Evolutionary conservation across 2,113 vertebrate species (phyloP).

Genomic region (Siphamia tubifer): DNA sequence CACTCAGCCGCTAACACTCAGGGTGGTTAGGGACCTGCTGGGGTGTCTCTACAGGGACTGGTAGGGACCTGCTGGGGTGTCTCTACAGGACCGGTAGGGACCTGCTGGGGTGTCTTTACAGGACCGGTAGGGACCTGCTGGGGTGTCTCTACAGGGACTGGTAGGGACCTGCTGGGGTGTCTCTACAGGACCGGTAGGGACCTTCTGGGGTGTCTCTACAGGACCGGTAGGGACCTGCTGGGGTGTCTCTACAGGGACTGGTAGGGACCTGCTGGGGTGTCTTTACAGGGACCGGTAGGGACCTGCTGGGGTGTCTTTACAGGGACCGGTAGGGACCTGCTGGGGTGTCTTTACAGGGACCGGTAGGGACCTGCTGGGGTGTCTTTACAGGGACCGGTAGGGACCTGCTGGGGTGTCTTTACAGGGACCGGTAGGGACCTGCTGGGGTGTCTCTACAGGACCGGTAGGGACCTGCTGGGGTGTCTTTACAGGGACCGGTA

Average conservation of each 20-base stretch:
- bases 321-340: slow-evolving; percentile 21
- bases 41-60: neutral
- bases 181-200: slow-evolving; percentile 5
- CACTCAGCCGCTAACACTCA: slow-evolving; percentile 27
- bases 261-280: slow-evolving; percentile 17
- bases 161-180: too few relatives aligned
- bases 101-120: neutral
- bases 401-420: slow-evolving; percentile 33
- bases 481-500: slow-evolving; percentile 32
- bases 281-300: slow-evolving; percentile 33
- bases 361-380: too few relatives aligned
- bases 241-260: neutral
- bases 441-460: neutral
- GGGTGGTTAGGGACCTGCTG: too few relatives aligned
- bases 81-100: too few relatives aligned
- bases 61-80: slow-evolving; percentile 17
- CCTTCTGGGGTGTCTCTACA: slow-evolving; percentile 31
- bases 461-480: slow-evolving; percentile 20
- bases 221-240: too few relatives aligned
- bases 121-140: slow-evolving; percentile 23
- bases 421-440: slow-evolving; percentile 14
- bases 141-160: slow-evolving; percentile 29
- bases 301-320: neutral
- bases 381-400: neutral
- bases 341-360: slow-evolving; percentile 27